Evolutionary conservation across 2,797 vertebrate species (phyloP).

Genomic region (Peromyscus melanophrys): DNA sequence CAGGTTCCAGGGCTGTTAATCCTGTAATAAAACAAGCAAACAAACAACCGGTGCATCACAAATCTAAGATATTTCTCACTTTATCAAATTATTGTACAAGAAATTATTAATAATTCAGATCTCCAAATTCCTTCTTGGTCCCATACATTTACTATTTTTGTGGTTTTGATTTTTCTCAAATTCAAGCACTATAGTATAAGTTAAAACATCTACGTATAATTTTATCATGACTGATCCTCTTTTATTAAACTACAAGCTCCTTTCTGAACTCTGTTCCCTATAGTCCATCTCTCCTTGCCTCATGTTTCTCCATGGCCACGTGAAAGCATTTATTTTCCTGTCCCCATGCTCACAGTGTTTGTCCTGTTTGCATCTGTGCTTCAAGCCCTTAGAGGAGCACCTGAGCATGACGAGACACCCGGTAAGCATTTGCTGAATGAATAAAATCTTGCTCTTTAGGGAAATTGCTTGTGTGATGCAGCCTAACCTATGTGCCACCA

Average conservation of each 20-base stretch:
- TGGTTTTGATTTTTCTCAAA: slow-evolving; percentile 33
- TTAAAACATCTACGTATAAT: not conserved
- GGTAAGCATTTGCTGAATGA: not conserved
- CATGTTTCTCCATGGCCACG: not conserved
- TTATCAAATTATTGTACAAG: not conserved
- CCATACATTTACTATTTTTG: not conserved
- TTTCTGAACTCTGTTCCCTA: not conserved
- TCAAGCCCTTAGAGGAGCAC: not conserved
- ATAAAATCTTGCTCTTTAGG: not conserved
- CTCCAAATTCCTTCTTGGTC: not conserved
- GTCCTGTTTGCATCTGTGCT: slow-evolving; percentile 20
- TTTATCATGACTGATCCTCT: not conserved
- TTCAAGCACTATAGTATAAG: slow-evolving; percentile 1
- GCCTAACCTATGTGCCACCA: not conserved
- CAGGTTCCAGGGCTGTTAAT: slow-evolving; percentile 66
- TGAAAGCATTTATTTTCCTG: not conserved
- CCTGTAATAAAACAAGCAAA: slow-evolving; percentile 78
- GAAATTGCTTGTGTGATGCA: not conserved
- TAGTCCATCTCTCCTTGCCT: not conserved
- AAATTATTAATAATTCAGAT: not conserved
- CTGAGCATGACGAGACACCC: not conserved
- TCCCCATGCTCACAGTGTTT: not conserved
- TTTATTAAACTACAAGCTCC: not conserved
- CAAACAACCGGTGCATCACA: not conserved
- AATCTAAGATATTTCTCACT: slow-evolving; percentile 6